A percentile compares a stretch with the other conserved stretches of the same genome.
phyloP scores from a whole-genome alignment of 2,888 invertebrate species.

The Chalcosyrphus nemorum region DNA sequence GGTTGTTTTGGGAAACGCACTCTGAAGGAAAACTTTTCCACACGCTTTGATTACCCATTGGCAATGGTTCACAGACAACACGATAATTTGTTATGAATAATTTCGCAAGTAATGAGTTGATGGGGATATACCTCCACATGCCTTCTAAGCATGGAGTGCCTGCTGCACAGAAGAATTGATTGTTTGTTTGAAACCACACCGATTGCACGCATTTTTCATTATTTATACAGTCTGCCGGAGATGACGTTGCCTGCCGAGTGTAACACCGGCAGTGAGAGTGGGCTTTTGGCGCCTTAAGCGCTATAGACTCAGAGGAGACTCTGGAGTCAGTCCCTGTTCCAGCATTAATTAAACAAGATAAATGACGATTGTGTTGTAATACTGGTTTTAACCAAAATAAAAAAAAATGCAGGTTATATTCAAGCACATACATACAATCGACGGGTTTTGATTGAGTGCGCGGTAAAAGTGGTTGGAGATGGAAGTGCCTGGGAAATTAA shows the following conservation, averaged over 20 bases:
- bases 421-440: conserved; percentile 8
- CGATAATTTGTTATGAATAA: conserved; percentile 28
- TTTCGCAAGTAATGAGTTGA: conserved; percentile 30
- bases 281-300: neutral
- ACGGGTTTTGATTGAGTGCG: conserved; percentile 32
- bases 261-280: conserved; percentile 16
- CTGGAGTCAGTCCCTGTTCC: conserved; percentile 2
- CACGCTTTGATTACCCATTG: conserved; percentile 7
- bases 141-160: conserved; percentile 24
- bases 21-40: neutral
- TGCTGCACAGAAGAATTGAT: conserved; percentile 34
- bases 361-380: conserved; percentile 60
- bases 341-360: conserved; percentile 50
- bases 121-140: neutral
- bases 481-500: conserved; percentile 11
- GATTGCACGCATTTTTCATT: conserved; percentile 55
- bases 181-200: conserved; percentile 56
- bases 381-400: conserved; percentile 36
- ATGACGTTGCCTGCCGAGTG: neutral
- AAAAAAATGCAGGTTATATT: conserved; percentile 19
- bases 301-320: neutral
- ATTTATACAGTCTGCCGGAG: neutral
- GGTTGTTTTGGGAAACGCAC: conserved; percentile 6
- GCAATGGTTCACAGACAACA: conserved; percentile 12
- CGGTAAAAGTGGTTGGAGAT: neutral